Percentiles rank a stretch among this genome's conserved stretches.
These are phyloP conservation scores for Ecliptopera silaceata DNA, from an alignment of 2,888 invertebrate genomes.

Conservation along the genomic window DNA sequence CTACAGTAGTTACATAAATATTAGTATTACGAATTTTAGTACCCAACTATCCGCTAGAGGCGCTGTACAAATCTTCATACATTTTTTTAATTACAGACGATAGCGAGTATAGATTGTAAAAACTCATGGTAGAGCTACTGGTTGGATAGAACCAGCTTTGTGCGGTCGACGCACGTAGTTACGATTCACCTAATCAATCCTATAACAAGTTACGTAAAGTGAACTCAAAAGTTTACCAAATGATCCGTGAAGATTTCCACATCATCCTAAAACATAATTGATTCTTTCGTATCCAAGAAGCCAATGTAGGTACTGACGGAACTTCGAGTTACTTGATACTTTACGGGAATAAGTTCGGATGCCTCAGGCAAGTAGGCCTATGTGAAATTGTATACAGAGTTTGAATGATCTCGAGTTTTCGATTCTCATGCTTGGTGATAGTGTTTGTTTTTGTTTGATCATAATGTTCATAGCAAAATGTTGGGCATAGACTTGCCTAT, in stretches of 20 bases:
- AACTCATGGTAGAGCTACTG: too few species aligned
- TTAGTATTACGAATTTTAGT: too few species aligned
- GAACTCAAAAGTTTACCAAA: background rate
- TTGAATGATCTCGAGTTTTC: background rate
- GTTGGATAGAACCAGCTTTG: too few species aligned
- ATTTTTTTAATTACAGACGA: too few species aligned
- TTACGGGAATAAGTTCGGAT: constrained; percentile 16
- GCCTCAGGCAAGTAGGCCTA: constrained; percentile 8
- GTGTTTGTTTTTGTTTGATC: background rate
- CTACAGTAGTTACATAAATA: too few species aligned
- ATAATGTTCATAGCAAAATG: too few species aligned
- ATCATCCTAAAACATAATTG: constrained; percentile 25
- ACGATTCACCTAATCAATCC: too few species aligned
- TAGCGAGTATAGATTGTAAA: too few species aligned
- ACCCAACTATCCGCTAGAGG: too few species aligned
- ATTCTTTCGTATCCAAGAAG: constrained; percentile 33
- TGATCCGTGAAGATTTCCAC: background rate
- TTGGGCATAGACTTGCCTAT: too few species aligned
- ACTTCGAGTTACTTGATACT: constrained; percentile 34
- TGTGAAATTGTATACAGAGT: constrained; percentile 14
- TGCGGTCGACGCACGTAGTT: too few species aligned
- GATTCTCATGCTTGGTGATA: background rate
- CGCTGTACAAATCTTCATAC: too few species aligned
- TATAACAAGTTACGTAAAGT: background rate
- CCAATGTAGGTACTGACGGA: constrained; percentile 31